Percentiles rank a stretch among this genome's conserved stretches.
phyloP scores from a whole-genome alignment of 2,113 vertebrate species.

The Hucho hucho region DNA sequence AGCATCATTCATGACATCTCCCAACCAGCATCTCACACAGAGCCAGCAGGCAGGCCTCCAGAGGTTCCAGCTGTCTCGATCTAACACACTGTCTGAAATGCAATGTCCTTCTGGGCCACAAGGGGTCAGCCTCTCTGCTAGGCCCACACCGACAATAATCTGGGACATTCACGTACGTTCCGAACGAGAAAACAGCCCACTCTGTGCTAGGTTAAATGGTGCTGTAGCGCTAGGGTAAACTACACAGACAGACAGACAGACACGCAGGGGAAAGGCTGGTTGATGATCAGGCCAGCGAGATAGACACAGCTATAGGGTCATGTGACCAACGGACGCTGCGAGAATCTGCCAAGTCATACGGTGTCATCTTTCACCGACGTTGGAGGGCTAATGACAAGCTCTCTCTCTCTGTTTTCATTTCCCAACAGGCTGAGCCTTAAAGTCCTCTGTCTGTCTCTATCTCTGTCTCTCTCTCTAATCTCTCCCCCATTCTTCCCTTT shows the following conservation, averaged over 20 bases:
- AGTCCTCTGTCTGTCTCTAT: background rate
- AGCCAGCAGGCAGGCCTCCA: slow-evolving; percentile 1
- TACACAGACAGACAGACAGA: background rate
- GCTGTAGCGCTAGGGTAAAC: too few species aligned
- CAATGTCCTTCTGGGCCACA: slow-evolving; percentile 20
- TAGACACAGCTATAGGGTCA: background rate
- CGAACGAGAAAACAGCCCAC: background rate
- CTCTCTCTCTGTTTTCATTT: slow-evolving; percentile 8
- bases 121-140: slow-evolving; percentile 19
- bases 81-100: background rate
- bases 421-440: too few species aligned
- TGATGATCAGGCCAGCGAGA: background rate
- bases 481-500: background rate
- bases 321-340: slow-evolving; percentile 34
- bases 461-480: too few species aligned
- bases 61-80: background rate
- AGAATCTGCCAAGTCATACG: slow-evolving; percentile 37
- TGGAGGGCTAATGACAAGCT: slow-evolving; percentile 42
- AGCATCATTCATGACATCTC: slow-evolving; percentile 4
- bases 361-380: slow-evolving; percentile 44
- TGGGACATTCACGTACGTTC: background rate
- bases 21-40: slow-evolving; percentile 1
- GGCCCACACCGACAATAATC: background rate
- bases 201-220: background rate
- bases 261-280: background rate